Base-by-base conservation (phyloP, 2,113 vertebrate species). In the Strix uralensis region DNA sequence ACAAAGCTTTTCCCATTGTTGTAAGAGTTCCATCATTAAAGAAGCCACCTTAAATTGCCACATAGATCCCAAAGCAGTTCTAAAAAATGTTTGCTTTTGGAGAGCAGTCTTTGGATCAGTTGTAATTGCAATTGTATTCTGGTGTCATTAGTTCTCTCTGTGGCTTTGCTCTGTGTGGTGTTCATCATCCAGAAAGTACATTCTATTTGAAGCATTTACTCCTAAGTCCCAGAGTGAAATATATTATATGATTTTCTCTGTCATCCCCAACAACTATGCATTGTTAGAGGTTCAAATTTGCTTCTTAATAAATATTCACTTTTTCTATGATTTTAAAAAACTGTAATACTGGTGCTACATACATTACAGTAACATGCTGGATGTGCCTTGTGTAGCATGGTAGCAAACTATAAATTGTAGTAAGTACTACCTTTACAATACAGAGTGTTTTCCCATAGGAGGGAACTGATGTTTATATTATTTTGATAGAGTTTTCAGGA, bases 1-100 rank as follows among this genome's bases (percentile, higher is more conserved):
- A 47, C 71, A 32, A 78, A 92, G 81, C 51, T 94, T 94, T 86
- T 74, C 67, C 67, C 47, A 32, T 82, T 96, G 65, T 95, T 95
- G 63, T 72, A 86, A 52, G 75, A 84, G 42, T 88, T 90, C 44
- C 54, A 34, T 86, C 87, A 93, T 88, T 94, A 78, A 92, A 83
- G 83, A 79, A 81, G 47, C 44, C 46, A 81, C 70, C 67, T 88
- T 46, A 73, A 88, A 82, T 90, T 90, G 71, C 26, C 66, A 42
- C 58, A 67, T 23, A 66, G 81, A 84, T 77, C 67, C 81, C 74
- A 80, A 77, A 92, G 78, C 83, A 51, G 73, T 58, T 86, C 79
- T 94, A 44, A 96, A 87, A 91, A 73, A 32, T 1, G 2, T 70
- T 89, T 91, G 23, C 49, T 81, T 79, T 91, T 81, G 86, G 81